These are phyloP conservation scores for Euthynnus affinis DNA, from an alignment of 2,797 vertebrate species.

Conservation along the genomic window DNA sequence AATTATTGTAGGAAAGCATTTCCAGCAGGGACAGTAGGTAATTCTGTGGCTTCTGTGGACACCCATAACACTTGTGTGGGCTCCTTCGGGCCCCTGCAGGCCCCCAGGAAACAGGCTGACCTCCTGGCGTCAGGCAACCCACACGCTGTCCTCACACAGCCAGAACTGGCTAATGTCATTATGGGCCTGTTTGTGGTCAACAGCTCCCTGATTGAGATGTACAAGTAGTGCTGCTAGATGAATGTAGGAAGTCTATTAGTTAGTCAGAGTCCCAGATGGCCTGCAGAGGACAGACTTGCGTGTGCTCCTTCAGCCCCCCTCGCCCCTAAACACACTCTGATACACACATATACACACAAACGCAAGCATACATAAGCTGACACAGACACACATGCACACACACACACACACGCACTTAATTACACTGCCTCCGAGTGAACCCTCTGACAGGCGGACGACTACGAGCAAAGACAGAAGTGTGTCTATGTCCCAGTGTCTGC, in stretches of 20 bases:
- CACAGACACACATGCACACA: conserved; percentile 60
- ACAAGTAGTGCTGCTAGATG: conserved; percentile 75
- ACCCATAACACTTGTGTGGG: conserved; percentile 47
- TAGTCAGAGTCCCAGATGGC: conserved; percentile 86
- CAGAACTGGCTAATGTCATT: conserved; percentile 84
- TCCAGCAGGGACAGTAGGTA: conserved; percentile 38
- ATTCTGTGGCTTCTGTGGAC: conserved; percentile 42
- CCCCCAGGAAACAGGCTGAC: conserved; percentile 84
- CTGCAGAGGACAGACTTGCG: conserved; percentile 77
- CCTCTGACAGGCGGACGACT: conserved; percentile 77
- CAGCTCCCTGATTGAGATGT: conserved; percentile 82
- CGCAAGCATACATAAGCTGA: conserved; percentile 58
- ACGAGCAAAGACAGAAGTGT: conserved; percentile 85
- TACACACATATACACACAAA: conserved; percentile 54
- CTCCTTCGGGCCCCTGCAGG: conserved; percentile 61
- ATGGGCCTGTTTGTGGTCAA: conserved; percentile 81
- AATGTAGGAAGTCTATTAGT: conserved; percentile 88
- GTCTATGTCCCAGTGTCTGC: conserved; percentile 85
- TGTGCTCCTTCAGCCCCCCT: conserved; percentile 67
- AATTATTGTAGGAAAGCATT: conserved; percentile 1
- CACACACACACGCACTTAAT: conserved; percentile 74
- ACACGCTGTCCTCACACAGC: conserved; percentile 80
- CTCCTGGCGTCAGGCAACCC: conserved; percentile 84
- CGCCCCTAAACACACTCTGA: conserved; percentile 70
- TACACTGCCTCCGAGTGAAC: conserved; percentile 83